Evolutionary conservation across 2,113 vertebrate species (phyloP).

Genomic region (Apus apus): DNA sequence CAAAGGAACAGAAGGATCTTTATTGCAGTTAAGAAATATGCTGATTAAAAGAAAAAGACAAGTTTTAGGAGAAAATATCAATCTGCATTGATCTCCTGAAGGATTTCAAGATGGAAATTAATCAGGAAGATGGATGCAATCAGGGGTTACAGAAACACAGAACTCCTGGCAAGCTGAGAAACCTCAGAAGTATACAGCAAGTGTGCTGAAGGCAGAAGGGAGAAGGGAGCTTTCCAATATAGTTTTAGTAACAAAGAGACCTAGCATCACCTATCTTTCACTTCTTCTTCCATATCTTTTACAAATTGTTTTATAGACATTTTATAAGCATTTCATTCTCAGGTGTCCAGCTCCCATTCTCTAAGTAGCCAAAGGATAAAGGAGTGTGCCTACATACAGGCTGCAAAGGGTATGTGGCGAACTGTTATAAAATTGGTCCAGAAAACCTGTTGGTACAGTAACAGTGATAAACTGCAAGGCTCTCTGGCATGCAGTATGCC

Average conservation of each 20-base stretch:
- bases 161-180: neutral
- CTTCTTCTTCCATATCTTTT: neutral
- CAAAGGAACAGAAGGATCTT: slow-evolving; percentile 3
- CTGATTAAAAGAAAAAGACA: slow-evolving; percentile 14
- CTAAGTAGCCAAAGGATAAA: neutral
- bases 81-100: slow-evolving; percentile 23
- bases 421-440: neutral
- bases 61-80: slow-evolving; percentile 31
- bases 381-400: accelerated
- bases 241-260: neutral
- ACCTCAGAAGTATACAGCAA: neutral
- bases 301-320: neutral
- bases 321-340: neutral
- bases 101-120: slow-evolving; percentile 36
- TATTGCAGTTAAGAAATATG: slow-evolving; percentile 17
- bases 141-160: neutral
- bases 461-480: neutral
- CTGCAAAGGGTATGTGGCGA: neutral
- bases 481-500: neutral
- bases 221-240: neutral
- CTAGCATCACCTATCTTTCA: neutral
- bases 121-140: slow-evolving; percentile 17
- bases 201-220: neutral
- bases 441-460: neutral
- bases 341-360: neutral